Evolutionary conservation across 2,888 invertebrate species (phyloP), one percentile per base, ranked within the genome.

Genomic region (Vesta saturnalis): DNA sequence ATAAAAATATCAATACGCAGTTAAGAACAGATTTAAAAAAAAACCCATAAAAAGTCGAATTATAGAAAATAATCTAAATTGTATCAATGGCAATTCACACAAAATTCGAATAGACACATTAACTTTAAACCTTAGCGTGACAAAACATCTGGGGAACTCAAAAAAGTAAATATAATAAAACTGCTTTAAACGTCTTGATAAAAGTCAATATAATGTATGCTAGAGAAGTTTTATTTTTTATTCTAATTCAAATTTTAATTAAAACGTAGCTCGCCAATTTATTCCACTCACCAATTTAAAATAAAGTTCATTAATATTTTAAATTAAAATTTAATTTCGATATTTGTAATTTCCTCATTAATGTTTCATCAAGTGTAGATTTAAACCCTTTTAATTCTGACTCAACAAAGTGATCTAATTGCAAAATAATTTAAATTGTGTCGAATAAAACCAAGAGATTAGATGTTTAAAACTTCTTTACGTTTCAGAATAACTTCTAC

Each of bases 321-420:
- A 39, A 39, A 39, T 39, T 39, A 39, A 39, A 39, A 39, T 39
- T 39, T 39, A 39, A 39, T 39, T 39, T 39, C 39, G 39, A 39
- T 39, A 39, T 39, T 39, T 39, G 39, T 39, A 39, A 39, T 39
- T 39, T 39, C 39, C n/a, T n/a, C 23, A 23, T 23, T 23, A 23
- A 23, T 23, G 23, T 23, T 39, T 39, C n/a, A 39, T 39, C 39
- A 39, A 39, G 39, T 39, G 23, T 23, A 1, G 39, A n/a, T 39
- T 39, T 39, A 39, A 39, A 39, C n/a, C 39, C 39, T 8, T 23
- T 23, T 39, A 39, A 39, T 39, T 39, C 39, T 39, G 39, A 10
- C 39, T 39, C 39, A 23, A 23, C 23, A 23, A 23, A 23, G 23
- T 23, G 23, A 23, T 23, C 23, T 23, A 23, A 23, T 39, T 39